These are phyloP conservation scores for Delichon dasypus DNA, from an alignment of 2,797 vertebrate genomes.

Conservation along the genomic window DNA sequence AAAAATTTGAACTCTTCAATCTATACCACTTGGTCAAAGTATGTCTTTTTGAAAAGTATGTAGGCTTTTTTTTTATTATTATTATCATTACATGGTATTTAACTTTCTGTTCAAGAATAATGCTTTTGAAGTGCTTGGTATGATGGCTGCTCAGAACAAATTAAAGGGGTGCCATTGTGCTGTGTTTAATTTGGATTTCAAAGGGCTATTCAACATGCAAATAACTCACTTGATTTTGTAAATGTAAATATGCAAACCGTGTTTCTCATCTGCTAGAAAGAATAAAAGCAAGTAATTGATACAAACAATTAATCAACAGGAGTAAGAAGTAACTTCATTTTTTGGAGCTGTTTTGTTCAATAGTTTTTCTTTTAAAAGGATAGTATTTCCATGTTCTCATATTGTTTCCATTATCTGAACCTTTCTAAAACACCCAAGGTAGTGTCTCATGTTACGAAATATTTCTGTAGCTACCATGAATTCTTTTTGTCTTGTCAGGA, in stretches of 20 bases:
- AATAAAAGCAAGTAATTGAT: background rate
- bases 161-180: slow-evolving; percentile 13
- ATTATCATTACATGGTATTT: slow-evolving; percentile 84
- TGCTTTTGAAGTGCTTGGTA: slow-evolving; percentile 70
- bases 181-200: background rate
- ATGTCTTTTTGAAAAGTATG: slow-evolving; percentile 84
- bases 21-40: slow-evolving; percentile 86
- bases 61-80: slow-evolving; percentile 78
- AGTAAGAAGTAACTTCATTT: background rate
- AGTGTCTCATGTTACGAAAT: background rate
- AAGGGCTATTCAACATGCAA: slow-evolving; percentile 25
- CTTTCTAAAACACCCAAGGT: background rate
- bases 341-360: background rate
- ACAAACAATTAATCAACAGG: background rate
- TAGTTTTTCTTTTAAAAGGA: background rate
- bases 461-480: background rate
- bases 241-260: background rate
- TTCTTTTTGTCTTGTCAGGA: background rate
- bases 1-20: slow-evolving; percentile 82
- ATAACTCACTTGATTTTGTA: background rate
- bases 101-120: slow-evolving; percentile 82
- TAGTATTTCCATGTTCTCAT: background rate
- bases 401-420: background rate
- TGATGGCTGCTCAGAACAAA: slow-evolving; percentile 46
- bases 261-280: slow-evolving; percentile 3